Evolutionary conservation across 1,140 invertebrate species (phyloP), one percentile per base, ranked within the genome.

Genomic region (Oreohelix idahoensis): DNA sequence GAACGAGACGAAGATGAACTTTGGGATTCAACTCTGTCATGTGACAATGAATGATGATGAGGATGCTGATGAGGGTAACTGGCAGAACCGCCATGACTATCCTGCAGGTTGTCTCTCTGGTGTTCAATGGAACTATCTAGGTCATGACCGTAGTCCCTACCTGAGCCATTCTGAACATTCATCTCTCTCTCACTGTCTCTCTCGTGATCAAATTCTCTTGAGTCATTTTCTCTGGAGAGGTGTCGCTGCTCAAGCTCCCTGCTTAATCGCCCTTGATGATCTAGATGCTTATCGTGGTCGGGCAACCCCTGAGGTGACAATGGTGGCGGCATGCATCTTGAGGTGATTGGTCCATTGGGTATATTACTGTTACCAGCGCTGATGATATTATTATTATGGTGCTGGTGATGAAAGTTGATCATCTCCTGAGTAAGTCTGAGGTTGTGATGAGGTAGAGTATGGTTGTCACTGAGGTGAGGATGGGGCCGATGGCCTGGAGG

Each of bases 401-500:
- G 79, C 13, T 80, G 79, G 45, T 80, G 63, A 66, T 80, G 79
- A 26, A 80, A 71, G 63, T 49, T 70, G 63, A 80, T 80, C 79
- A 80, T 80, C 69, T 80, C 63, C 69, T 80, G 79, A 80, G 79
- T 71, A 26, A 80, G 79, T 39, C 79, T 80, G 58, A 79, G 77
- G 63, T 45, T 69, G 26, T 29, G 66, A 32, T 80, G 63, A 70
- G 79, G 79, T 70, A 71, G 79, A 51, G 38, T 42, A 53, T 39
- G 66, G 39, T 36, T 38, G 66, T 80, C 79, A 32, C 69, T 36
- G 35, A 80, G 38, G 45, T 70, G 79, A 38, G 35, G 39, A 35
- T 80, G 79, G 66, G 63, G 23, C 11, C 79, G 79, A 29, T 58
- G 79, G 32, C 79, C 79, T 23, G 42, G 29, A 36, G 42, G 29